A percentile compares a stretch with the other conserved stretches of the same genome.
These are phyloP conservation scores for Tuberolachnus salignus DNA, from an alignment of 2,888 invertebrate species.

Conservation along the genomic window DNA sequence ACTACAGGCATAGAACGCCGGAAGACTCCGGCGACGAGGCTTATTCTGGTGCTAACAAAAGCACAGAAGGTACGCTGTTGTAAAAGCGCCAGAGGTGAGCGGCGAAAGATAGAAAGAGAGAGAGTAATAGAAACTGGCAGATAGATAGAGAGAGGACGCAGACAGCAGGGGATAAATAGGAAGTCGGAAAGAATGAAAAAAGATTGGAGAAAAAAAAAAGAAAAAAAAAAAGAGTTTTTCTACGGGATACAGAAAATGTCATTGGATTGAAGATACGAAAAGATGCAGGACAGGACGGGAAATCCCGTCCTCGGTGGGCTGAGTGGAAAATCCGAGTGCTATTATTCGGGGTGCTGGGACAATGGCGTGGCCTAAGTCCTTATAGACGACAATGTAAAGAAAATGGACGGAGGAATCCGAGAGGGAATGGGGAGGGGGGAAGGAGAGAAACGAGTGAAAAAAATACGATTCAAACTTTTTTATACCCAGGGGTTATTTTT, in stretches of 20 bases:
- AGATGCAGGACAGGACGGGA: neutral
- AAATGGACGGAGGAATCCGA: neutral
- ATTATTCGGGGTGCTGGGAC: slow-evolving; percentile 13
- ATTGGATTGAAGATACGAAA: slow-evolving; percentile 23
- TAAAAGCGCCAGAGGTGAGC: neutral
- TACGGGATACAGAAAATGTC: slow-evolving; percentile 19
- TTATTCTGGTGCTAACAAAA: slow-evolving; percentile 31
- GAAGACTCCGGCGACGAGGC: neutral
- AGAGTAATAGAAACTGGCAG: too few relatives aligned
- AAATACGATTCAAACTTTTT: slow-evolving; percentile 4
- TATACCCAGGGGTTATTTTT: neutral
- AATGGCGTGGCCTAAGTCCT: neutral
- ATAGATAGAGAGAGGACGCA: neutral
- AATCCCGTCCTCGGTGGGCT: neutral
- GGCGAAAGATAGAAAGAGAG: too few relatives aligned
- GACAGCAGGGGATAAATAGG: neutral
- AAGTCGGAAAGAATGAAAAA: neutral
- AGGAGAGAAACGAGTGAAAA: neutral
- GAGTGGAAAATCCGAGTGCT: slow-evolving; percentile 13
- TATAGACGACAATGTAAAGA: neutral
- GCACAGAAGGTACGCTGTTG: neutral
- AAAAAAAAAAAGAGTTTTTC: slow-evolving; percentile 24
- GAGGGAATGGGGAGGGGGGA: neutral
- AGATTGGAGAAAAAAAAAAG: neutral
- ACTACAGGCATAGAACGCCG: slow-evolving; percentile 25